phyloP scores from a whole-genome alignment of 2,797 vertebrate species.

The Ceryle rudis region DNA sequence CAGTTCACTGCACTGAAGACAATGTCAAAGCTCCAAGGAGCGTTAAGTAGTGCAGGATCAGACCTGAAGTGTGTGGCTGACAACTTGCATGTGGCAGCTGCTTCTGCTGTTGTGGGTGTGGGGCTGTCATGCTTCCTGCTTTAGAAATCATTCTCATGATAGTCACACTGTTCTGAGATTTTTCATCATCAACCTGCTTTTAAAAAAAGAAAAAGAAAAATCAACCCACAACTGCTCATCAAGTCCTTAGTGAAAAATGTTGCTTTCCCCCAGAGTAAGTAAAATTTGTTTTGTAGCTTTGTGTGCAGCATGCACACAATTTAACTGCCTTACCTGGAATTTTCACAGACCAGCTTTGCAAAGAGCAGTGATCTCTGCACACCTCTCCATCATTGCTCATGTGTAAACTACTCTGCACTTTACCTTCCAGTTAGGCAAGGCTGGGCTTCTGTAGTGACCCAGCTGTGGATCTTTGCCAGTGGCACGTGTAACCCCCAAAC shows the following conservation, averaged over 20 bases:
- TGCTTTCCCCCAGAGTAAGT: background rate
- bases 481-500: background rate
- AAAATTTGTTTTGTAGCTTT: background rate
- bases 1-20: background rate
- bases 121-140: slow-evolving; percentile 64
- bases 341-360: background rate
- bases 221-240: slow-evolving; percentile 45
- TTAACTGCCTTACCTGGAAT: background rate
- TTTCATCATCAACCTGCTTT: slow-evolving; percentile 56
- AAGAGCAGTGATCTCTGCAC: background rate
- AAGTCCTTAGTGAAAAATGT: background rate
- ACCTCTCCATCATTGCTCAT: fast-evolving
- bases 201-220: slow-evolving; percentile 57
- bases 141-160: slow-evolving; percentile 66
- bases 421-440: background rate
- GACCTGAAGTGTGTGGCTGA: slow-evolving; percentile 12
- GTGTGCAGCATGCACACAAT: background rate
- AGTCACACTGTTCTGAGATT: slow-evolving; percentile 57
- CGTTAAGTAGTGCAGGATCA: background rate
- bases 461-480: background rate
- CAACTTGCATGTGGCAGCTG: slow-evolving; percentile 63
- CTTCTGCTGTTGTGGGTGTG: slow-evolving; percentile 64
- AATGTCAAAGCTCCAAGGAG: background rate
- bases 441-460: background rate
- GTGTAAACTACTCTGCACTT: background rate